phyloP scores from a whole-genome alignment of 2,113 vertebrate genomes.

The Channa argus region DNA sequence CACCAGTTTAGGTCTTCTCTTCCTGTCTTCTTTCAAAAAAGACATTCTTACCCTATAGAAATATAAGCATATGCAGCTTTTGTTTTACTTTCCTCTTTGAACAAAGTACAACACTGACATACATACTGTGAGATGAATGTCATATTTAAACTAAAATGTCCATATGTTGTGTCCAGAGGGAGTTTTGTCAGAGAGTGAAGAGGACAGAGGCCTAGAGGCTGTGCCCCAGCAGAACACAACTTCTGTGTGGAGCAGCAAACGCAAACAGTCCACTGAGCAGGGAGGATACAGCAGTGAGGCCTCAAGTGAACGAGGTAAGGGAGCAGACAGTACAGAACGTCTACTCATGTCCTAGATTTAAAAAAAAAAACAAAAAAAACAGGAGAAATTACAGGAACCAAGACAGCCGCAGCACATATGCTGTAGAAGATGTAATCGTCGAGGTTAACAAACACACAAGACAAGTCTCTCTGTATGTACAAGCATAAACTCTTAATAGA shows the following conservation, averaged over 20 bases:
- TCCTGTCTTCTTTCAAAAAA: conserved; percentile 8
- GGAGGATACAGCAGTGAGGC: conserved; percentile 93
- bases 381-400: no score
- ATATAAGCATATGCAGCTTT: not conserved
- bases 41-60: not conserved
- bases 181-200: conserved; percentile 93
- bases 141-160: conserved; percentile 5
- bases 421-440: no score
- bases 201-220: conserved; percentile 89
- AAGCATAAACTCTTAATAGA: no score
- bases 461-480: no score
- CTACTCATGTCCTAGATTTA: no score
- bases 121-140: not conserved
- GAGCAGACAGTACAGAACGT: not conserved
- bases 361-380: no score
- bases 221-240: conserved; percentile 82
- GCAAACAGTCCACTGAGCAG: conserved; percentile 88
- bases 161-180: conserved; percentile 80
- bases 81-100: not conserved
- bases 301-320: conserved; percentile 90
- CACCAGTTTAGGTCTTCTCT: conserved; percentile 20
- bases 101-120: not conserved
- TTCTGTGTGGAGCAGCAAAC: conserved; percentile 87
- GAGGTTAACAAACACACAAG: no score
- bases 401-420: no score